Conservation (phyloP, 2,888 invertebrate species). For the Cremastobaeus sp. region DNA sequence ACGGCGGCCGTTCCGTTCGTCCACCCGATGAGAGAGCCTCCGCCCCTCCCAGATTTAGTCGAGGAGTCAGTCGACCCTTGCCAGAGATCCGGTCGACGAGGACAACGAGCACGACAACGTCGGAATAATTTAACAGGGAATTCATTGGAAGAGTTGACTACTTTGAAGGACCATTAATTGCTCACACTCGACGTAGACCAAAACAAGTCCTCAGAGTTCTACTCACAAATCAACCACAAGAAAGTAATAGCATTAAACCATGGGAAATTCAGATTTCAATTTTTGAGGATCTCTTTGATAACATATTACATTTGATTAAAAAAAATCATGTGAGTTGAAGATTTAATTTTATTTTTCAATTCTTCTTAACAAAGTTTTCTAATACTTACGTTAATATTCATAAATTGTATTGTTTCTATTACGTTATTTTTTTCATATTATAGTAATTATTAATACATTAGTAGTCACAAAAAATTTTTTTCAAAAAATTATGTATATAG, state of each 20-base stretch:
- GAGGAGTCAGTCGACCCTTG: too few relatives aligned
- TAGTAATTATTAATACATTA: neutral
- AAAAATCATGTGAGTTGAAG: conserved; percentile 3
- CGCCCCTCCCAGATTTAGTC: too few relatives aligned
- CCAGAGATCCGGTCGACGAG: too few relatives aligned
- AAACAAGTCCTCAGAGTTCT: neutral
- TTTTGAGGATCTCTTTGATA: neutral
- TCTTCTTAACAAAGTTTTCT: too few relatives aligned
- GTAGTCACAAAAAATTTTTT: too few relatives aligned
- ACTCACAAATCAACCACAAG: neutral
- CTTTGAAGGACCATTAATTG: neutral
- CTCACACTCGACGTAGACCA: neutral
- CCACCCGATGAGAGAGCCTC: too few relatives aligned
- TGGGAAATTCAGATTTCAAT: neutral
- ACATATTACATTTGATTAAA: neutral
- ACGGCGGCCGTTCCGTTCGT: too few relatives aligned
- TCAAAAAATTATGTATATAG: neutral
- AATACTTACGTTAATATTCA: too few relatives aligned
- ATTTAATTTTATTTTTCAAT: too few relatives aligned
- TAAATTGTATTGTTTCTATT: too few relatives aligned
- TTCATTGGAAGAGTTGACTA: neutral
- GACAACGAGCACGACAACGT: too few relatives aligned
- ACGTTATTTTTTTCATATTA: neutral
- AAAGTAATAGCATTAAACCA: neutral
- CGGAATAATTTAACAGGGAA: too few relatives aligned